Conservation (phyloP, 2,888 invertebrate genomes). For the Yponomeuta cagnagella region DNA sequence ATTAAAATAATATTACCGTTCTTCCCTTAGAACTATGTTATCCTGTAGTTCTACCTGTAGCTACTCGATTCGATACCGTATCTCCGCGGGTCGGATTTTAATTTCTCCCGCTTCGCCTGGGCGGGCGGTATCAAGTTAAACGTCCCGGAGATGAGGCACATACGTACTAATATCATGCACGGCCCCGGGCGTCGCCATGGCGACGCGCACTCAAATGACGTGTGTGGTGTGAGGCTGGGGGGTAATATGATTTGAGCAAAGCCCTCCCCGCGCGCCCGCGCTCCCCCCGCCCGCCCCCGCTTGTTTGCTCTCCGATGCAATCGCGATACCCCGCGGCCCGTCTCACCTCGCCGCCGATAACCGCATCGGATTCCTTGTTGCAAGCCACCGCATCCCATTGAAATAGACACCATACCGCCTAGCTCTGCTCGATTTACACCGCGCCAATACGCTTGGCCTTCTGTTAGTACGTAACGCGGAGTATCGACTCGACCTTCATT, state of each 20-base stretch:
- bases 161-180: slow-evolving; percentile 74
- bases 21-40: neutral
- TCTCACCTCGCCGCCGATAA: slow-evolving; percentile 71
- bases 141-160: slow-evolving; percentile 69
- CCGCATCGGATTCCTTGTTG: slow-evolving; percentile 74
- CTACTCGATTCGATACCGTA: too few species aligned
- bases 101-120: slow-evolving; percentile 57
- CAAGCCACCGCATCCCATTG: slow-evolving; percentile 70
- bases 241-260: slow-evolving; percentile 74
- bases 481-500: too few species aligned
- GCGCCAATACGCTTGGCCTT: neutral
- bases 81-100: slow-evolving; percentile 45
- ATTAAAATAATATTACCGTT: neutral
- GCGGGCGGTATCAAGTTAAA: slow-evolving; percentile 65
- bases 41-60: too few species aligned
- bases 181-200: slow-evolving; percentile 80
- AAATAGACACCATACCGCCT: slow-evolving; percentile 63
- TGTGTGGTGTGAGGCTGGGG: slow-evolving; percentile 65
- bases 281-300: slow-evolving; percentile 64
- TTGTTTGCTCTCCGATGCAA: slow-evolving; percentile 76
- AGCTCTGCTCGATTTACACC: slow-evolving; percentile 50
- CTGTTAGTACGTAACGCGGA: neutral
- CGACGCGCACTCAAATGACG: slow-evolving; percentile 82
- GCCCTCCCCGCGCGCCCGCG: slow-evolving; percentile 41
- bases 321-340: slow-evolving; percentile 59